Base-by-base conservation (phyloP, 2,797 vertebrate genomes). In the Toxotes lorentzi region DNA sequence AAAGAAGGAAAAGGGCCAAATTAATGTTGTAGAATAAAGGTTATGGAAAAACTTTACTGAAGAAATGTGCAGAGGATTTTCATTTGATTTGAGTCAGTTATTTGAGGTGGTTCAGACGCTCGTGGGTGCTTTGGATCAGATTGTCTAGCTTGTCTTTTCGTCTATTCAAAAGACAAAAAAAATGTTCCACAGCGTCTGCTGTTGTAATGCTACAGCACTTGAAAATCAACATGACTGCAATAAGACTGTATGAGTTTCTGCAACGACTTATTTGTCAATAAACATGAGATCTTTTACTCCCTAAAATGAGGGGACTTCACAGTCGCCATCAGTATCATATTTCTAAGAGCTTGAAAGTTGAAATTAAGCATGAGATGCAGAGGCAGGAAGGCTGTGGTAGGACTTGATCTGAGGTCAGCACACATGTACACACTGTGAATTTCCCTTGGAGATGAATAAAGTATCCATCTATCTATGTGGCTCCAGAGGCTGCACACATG, bases 351-450 rank as follows among this genome's bases (percentile, higher is more conserved):
- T 53, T 4, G 4, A 30, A 61, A 57, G 16, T 3, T n/a, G 7
- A 60, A 19, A 19, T 2, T 16, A 27, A 66, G 11, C 30, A 17
- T 48, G 16, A 60, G 48, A 62, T 57, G 2, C 0, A 3, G 45
- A 40, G 17, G 32, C 2, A 2, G 30, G 14, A 65, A 21, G 4
- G 19, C 53, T 60, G 64, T 30, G 45, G 1, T 62, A 23, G 1
- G 40, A 53, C 75, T 61, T 67, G 11, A 65, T 74, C n/a, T 56
- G 9, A 59, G 41, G 35, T 54, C 43, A 32, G 47, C 12, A 43
- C 12, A 76, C 21, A 51, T 35, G 17, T 67, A n/a, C n/a, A n/a
- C n/a, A n/a, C n/a, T n/a, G n/a, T n/a, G n/a, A n/a, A n/a, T n/a
- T n/a, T n/a, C n/a, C n/a, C n/a, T n/a, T n/a, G n/a, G n/a, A n/a